Evolutionary conservation across 2,113 vertebrate genomes (phyloP).

Genomic region (Nothoprocta perdicaria): DNA sequence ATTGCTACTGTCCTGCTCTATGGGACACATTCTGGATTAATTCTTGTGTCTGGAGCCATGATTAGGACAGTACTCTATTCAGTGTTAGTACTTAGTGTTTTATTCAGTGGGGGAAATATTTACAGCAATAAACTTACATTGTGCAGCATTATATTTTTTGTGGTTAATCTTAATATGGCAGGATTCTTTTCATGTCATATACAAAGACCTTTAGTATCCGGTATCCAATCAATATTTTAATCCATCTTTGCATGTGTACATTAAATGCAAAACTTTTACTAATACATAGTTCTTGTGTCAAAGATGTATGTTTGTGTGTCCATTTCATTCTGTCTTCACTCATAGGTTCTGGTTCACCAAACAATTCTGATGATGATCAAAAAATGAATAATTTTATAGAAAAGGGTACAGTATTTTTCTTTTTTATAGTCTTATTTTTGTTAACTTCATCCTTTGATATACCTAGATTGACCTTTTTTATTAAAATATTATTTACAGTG

Average conservation of each 20-base stretch:
- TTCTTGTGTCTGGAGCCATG: neutral
- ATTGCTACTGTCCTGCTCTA: neutral
- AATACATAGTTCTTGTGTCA: neutral
- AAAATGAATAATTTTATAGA: constrained; percentile 94
- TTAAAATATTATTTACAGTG: constrained; percentile 92
- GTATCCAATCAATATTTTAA: neutral
- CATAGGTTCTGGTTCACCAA: constrained; percentile 91
- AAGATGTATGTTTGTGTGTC: constrained; percentile 61
- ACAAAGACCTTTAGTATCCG: neutral
- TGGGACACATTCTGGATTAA: neutral
- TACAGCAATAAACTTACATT: neutral
- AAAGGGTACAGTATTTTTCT: constrained; percentile 91
- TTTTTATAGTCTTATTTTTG: constrained; percentile 70
- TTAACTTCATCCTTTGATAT: constrained; percentile 75
- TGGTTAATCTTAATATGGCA: neutral
- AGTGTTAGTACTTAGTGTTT: neutral
- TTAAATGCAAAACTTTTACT: neutral
- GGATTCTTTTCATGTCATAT: neutral
- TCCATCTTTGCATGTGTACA: neutral
- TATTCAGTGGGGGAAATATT: neutral
- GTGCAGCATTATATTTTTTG: neutral
- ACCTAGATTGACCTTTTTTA: constrained; percentile 80
- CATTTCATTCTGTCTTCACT: constrained; percentile 77
- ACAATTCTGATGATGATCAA: constrained; percentile 94
- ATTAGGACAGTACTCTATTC: neutral